Conservation (phyloP, 2,113 vertebrate species). For the Microtus oregoni region DNA sequence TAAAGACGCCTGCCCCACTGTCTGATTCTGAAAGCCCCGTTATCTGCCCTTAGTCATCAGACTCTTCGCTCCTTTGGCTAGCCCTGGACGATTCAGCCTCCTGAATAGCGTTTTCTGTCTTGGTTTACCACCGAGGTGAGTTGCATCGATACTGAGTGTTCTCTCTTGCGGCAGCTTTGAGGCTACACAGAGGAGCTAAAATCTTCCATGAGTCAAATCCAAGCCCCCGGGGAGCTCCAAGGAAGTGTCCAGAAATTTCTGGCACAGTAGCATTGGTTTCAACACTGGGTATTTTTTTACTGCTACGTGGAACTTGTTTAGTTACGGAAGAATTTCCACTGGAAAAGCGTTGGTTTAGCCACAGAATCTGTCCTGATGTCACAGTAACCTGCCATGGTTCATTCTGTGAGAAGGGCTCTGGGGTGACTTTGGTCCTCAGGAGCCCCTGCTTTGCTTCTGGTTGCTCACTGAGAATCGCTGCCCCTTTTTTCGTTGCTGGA, state of each 20-base stretch:
- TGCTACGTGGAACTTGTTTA: not conserved
- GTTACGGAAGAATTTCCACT: not conserved
- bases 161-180: not conserved
- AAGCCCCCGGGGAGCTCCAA: not conserved
- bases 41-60: conserved; percentile 34
- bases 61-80: conserved; percentile 10
- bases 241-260: not conserved
- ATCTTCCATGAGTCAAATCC: conserved; percentile 31
- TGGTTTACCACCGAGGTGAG: conserved; percentile 6
- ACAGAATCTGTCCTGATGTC: not conserved
- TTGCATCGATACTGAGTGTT: not conserved
- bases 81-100: not conserved
- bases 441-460: not conserved
- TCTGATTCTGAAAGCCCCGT: conserved; percentile 20
- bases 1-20: not conserved
- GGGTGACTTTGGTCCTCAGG: not conserved
- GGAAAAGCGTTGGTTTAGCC: not conserved
- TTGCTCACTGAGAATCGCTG: not conserved
- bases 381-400: not conserved
- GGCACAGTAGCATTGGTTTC: not conserved
- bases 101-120: conserved; percentile 29
- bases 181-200: conserved; percentile 40
- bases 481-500: not conserved
- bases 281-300: not conserved
- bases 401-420: not conserved